Percentiles rank a stretch among this genome's conserved stretches.
phyloP scores from a whole-genome alignment of 1,140 invertebrate species.

The Telenomus remus region DNA sequence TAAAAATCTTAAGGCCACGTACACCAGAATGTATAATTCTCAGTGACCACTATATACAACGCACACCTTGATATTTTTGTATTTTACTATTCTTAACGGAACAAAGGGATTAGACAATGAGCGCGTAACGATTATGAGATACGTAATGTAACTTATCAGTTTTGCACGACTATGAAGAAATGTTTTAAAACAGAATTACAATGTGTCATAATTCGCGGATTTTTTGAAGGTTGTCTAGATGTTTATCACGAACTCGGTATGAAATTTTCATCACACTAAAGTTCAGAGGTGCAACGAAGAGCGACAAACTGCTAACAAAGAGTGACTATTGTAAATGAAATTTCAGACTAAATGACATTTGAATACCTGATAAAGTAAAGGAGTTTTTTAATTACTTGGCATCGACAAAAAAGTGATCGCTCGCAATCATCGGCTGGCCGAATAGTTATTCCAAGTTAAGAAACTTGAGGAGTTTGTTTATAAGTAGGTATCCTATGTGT shows the following conservation, averaged over 20 bases:
- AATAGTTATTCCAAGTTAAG: conserved; percentile 19
- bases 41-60: conserved; percentile 15
- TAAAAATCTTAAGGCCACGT: conserved; percentile 20
- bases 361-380: neutral
- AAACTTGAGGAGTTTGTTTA: conserved; percentile 24
- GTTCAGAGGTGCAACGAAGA: too few species aligned
- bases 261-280: too few species aligned
- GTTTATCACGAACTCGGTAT: too few species aligned
- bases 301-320: too few species aligned
- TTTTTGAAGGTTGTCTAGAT: too few species aligned
- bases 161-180: conserved; percentile 20
- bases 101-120: conserved; percentile 34
- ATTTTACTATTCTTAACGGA: conserved; percentile 19
- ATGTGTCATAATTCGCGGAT: conserved; percentile 25
- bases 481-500: conserved; percentile 26
- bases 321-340: conserved; percentile 15
- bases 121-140: conserved; percentile 4
- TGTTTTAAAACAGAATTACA: conserved; percentile 25
- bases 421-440: neutral
- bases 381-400: conserved; percentile 24
- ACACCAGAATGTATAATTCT: conserved; percentile 20
- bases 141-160: conserved; percentile 22
- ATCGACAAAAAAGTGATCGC: conserved; percentile 5
- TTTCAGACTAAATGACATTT: conserved; percentile 17
- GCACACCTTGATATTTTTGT: conserved; percentile 9